Evolutionary conservation across 2,797 vertebrate genomes (phyloP).

Genomic region (Yasuhikotakia modesta): DNA sequence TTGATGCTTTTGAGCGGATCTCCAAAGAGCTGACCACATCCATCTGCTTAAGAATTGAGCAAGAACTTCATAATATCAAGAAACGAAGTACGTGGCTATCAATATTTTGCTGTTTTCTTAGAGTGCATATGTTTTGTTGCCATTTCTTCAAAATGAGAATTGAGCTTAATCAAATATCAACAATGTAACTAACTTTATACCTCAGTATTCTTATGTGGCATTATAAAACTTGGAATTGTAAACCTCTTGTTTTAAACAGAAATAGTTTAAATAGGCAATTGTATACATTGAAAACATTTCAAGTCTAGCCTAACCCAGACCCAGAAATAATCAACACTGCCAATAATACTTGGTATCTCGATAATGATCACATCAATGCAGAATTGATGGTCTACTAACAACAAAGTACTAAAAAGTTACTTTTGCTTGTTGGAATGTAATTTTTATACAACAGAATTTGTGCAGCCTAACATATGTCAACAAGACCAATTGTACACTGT

Average conservation of each 20-base stretch:
- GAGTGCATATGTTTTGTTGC: not conserved
- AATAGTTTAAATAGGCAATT: too few species aligned
- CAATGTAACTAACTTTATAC: too few species aligned
- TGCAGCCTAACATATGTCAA: not conserved
- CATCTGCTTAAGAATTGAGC: slow-evolving; percentile 96
- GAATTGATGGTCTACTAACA: not conserved
- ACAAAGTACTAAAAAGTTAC: too few species aligned
- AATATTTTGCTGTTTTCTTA: not conserved
- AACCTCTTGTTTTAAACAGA: too few species aligned
- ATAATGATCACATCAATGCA: not conserved
- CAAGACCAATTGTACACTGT: not conserved
- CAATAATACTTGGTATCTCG: not conserved
- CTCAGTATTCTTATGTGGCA: too few species aligned
- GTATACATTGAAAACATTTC: not conserved
- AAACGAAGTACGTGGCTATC: slow-evolving; percentile 85
- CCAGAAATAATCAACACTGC: not conserved
- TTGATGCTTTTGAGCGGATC: slow-evolving; percentile 98
- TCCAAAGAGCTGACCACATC: slow-evolving; percentile 97
- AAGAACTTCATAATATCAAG: slow-evolving; percentile 92
- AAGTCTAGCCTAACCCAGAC: too few species aligned
- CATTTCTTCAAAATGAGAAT: not conserved
- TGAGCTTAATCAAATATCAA: too few species aligned
- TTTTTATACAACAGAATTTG: not conserved
- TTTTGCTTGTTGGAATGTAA: slow-evolving; percentile 46
- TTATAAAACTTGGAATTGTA: too few species aligned